phyloP scores from a whole-genome alignment of 2,113 vertebrate genomes.

The Sarotherodon lohbergeri region DNA sequence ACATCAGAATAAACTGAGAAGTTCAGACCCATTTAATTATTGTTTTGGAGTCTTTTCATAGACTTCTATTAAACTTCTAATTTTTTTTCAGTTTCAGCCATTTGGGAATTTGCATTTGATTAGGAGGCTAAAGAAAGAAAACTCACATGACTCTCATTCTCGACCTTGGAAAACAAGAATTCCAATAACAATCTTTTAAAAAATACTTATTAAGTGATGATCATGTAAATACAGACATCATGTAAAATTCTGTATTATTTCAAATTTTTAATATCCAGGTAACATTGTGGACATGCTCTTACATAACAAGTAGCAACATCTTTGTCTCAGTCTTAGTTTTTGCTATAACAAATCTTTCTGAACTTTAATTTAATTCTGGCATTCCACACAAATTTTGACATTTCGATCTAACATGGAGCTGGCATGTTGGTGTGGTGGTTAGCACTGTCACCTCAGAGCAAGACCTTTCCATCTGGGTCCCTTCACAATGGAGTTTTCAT shows the following conservation, averaged over 20 bases:
- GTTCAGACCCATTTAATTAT: background rate
- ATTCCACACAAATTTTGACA: background rate
- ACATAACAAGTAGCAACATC: background rate
- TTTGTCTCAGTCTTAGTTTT: background rate
- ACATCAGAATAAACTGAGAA: background rate
- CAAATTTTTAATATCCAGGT: background rate
- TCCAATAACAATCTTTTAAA: background rate
- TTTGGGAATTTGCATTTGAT: background rate
- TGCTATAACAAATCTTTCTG: rapidly evolving
- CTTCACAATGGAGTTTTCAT: background rate
- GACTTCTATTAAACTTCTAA: background rate
- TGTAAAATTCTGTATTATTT: background rate
- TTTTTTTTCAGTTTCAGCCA: background rate
- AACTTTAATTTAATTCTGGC: background rate
- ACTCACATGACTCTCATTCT: background rate
- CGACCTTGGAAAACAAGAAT: background rate
- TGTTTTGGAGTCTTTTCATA: background rate
- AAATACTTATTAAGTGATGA: background rate
- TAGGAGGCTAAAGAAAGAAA: background rate
- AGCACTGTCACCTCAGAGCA: background rate
- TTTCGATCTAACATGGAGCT: background rate
- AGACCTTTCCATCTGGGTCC: background rate
- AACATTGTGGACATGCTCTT: rapidly evolving
- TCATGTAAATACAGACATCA: background rate
- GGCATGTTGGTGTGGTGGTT: background rate